These are phyloP conservation scores for Meiosimyza decipiens DNA, from an alignment of 2,888 invertebrate genomes.

Conservation along the genomic window DNA sequence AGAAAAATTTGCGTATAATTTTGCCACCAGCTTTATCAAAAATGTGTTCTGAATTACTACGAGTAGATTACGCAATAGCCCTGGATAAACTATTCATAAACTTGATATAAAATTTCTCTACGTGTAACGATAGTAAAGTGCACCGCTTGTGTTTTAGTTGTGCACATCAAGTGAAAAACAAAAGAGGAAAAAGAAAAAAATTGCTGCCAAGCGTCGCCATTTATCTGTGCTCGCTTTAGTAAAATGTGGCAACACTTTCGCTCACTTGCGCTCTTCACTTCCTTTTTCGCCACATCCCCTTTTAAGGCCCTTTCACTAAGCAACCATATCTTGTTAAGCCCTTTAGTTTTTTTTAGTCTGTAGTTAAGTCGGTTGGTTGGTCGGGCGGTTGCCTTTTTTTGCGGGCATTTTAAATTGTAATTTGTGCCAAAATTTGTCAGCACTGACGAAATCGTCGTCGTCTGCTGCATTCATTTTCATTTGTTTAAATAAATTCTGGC, in stretches of 20 bases:
- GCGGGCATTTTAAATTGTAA: slow-evolving; percentile 29
- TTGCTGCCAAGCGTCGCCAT: slow-evolving; percentile 22
- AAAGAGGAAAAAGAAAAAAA: slow-evolving; percentile 3
- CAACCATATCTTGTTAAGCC: background rate
- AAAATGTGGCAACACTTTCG: slow-evolving; percentile 29
- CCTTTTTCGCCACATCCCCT: background rate
- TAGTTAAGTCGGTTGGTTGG: background rate
- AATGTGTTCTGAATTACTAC: background rate
- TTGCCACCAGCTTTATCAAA: no score
- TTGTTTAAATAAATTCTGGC: slow-evolving; percentile 32
- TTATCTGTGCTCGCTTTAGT: slow-evolving; percentile 29
- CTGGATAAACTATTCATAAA: no score
- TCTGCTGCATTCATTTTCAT: slow-evolving; percentile 27
- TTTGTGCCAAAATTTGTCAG: slow-evolving; percentile 36
- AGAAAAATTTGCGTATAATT: no score
- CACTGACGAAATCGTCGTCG: slow-evolving; percentile 32
- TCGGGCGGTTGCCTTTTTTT: slow-evolving; percentile 5
- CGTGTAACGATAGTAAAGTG: background rate
- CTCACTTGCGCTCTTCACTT: background rate
- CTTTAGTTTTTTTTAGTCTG: background rate
- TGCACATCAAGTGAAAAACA: slow-evolving; percentile 12
- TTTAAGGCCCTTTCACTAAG: background rate
- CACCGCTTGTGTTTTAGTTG: slow-evolving; percentile 24
- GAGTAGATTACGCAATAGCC: background rate
- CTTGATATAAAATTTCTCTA: no score